Base-by-base conservation (phyloP, 2,113 vertebrate species). In the Halichoeres trimaculatus region DNA sequence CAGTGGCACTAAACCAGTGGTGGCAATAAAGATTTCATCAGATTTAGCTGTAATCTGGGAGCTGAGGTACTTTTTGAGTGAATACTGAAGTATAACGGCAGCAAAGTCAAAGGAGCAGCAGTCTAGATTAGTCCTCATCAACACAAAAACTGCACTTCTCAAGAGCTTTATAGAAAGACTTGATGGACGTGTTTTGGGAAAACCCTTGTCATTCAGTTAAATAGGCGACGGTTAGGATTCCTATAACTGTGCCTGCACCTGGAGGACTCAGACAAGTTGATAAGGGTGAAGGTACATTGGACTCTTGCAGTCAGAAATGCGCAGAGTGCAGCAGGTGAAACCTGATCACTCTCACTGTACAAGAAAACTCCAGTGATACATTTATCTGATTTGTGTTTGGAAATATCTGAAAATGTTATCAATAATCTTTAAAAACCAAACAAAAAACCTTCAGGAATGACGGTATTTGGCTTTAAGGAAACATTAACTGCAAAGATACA, bases 161-260 rank as follows among this genome's bases (percentile, higher is more conserved):
- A 36, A 61, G 1, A 61, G 60, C 24, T 78, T 65, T 34, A 74
- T 69, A 70, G 36, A 71, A 62, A 70, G 59, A 86, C 89, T 77
- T 69, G 90, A 78, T 55, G 65, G 88, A 89, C 78, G 34, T 83
- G 90, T 91, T 88, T 20, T 20, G 91, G 93, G 86, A 94, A 94
- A 91, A 76, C 93, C 93, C 92, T 76, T 9, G 30, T 50, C 53
- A 30, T 47, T 51, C 24, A 70, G 35, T 51, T 68, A 64, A 65
- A 65, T 54, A 30, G 35, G 56, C 77, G 92, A 75, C 93, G 62
- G 92, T 93, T 94, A 80, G 74, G 40, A 85, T 81, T 91, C 55
- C 55, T 70, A 80, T 59, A 76, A 86, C 60, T 62, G 30, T 22
- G 53, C 26, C 14, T 91, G 89, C 93, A 94, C 92, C 93, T 94